Base-by-base conservation (phyloP, 92 coral and sea anemone genomes). In the Diadumene lineata region DNA sequence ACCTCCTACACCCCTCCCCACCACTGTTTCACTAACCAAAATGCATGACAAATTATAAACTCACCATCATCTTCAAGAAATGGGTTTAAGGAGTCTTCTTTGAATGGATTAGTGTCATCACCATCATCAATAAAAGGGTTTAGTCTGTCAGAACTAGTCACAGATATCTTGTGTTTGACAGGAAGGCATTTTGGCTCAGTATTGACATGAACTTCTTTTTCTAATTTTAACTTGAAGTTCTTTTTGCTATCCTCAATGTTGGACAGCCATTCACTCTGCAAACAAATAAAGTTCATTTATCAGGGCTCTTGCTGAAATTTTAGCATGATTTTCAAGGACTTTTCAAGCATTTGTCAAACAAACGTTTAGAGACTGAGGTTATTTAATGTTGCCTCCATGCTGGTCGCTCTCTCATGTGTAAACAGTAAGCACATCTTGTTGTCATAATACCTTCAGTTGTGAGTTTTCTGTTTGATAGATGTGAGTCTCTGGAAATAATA, bases 401-500 rank as follows among this genome's bases (percentile, higher is more conserved):
- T n/a, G n/a, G n/a, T n/a, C n/a, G n/a, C n/a, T n/a, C n/a, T n/a
- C n/a, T n/a, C n/a, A n/a, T n/a, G n/a, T n/a, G n/a, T n/a, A n/a
- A n/a, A n/a, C n/a, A n/a, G n/a, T n/a, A n/a, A n/a, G n/a, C n/a
- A n/a, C n/a, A n/a, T n/a, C n/a, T n/a, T n/a, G n/a, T 55, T n/a
- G 22, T 11, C 23, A 55, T 25, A 55, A 17, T 56, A 93, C 98
- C 96, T 93, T 93, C n/a, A 81, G 84, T 62, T 90, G 89, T 29
- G 90, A 44, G 74, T 75, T 88, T 60, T 93, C 98, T 25, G 97
- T 92, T 68, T 90, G 97, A 61, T 93, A 93, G 29, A 88, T 84
- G 38, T 88, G 96, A 0, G 98, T 93, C 66, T 93, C 98, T 38
- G 98, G 98, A 62, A 93, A 93, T 50, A 90, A 82, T 16, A 93